Evolutionary conservation across 2,113 vertebrate genomes (phyloP), one percentile per base, ranked within the genome.

Genomic region (Vidua chalybeata): DNA sequence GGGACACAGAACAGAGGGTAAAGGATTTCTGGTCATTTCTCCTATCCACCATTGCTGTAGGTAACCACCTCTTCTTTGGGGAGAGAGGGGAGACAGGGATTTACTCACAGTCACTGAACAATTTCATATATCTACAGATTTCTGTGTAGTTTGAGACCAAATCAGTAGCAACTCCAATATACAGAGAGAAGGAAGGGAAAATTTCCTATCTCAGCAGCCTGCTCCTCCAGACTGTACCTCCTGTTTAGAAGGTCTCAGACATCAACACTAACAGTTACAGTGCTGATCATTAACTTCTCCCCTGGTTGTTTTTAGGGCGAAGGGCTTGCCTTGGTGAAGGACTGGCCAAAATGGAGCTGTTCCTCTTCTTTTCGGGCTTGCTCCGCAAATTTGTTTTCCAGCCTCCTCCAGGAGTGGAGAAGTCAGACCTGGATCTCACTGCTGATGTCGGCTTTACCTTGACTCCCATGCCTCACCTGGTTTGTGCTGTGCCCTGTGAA

Each of bases 341-440:
- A 84, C 96, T 98, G 92, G 98, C 98, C 80, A 98, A 63, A 89
- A 98, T 98, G 98, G 98, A 98, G 84, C 95, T 98, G 77, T 98
- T 98, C 83, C 97, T 98, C 76, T 98, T 98, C 94, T 98, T 98
- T 19, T 87, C 97, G 9, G 95, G 97, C 13, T 95, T 98, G 78
- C 97, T 98, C 49, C 98, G 98, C 66, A 97, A 45, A 76, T 98
- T 98, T 79, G 79, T 93, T 58, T 98, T 98, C 87, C 95, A 95
- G 2, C 95, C 97, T 19, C 91, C 97, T 71, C 96, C 97, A 28
- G 98, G 98, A 41, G 95, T 98, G 49, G 96, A 96, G 33, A 93
- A 83, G 20, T 96, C 96, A 74, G 96, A 98, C 13, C 84, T 98
- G 58, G 98, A 98, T 87, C 98, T 98, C 68, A 97, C 97, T 4